Conservation (phyloP, 2,113 vertebrate genomes). For the Xiphias gladius region DNA sequence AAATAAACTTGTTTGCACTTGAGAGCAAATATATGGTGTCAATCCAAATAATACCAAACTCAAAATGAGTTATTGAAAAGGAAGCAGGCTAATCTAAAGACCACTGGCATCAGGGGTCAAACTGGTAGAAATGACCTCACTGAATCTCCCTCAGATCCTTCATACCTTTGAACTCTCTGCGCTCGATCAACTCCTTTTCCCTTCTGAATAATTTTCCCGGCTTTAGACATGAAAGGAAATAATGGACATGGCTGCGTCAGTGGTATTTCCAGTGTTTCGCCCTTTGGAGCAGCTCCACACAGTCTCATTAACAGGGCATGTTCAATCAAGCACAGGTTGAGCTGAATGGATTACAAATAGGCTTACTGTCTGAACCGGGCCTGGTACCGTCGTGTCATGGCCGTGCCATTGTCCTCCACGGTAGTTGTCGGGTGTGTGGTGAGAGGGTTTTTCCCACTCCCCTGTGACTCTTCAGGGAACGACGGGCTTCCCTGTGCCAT, state of each 20-base stretch:
- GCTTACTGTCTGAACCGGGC: constrained; percentile 30
- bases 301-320: constrained; percentile 42
- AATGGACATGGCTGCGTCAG: not conserved
- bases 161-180: constrained; percentile 13
- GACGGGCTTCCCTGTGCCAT: constrained; percentile 21
- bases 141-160: not conserved
- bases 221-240: constrained; percentile 16
- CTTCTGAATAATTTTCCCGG: not conserved
- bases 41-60: constrained; percentile 1
- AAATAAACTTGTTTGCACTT: not conserved
- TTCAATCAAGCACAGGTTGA: constrained; percentile 64
- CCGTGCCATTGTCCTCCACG: not conserved
- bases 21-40: not conserved
- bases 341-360: constrained; percentile 54
- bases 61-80: not conserved
- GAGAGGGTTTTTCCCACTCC: constrained; percentile 19
- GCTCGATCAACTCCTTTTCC: not conserved
- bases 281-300: constrained; percentile 17
- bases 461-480: constrained; percentile 9
- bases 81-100: constrained; percentile 17
- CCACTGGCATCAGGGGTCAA: not conserved
- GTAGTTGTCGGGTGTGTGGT: constrained; percentile 1
- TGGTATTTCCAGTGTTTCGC: not conserved
- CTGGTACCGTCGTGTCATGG: constrained; percentile 21
- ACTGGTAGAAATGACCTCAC: not conserved